phyloP scores from a whole-genome alignment of 2,797 vertebrate species.

The Acipenser ruthenus region DNA sequence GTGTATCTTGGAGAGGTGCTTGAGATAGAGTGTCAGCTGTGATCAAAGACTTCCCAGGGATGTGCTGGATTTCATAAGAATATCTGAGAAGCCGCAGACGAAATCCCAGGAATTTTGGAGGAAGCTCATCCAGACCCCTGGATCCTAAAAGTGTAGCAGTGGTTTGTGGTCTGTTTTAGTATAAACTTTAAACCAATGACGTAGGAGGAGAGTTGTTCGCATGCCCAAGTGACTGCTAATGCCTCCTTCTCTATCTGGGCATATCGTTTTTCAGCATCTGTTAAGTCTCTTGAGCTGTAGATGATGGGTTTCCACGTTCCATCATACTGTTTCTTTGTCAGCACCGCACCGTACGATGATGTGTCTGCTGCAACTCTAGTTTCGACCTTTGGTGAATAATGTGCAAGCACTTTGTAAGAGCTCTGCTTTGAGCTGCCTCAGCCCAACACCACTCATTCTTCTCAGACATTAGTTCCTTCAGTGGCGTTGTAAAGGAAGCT shows the following conservation, averaged over 20 bases:
- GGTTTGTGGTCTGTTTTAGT: constrained; percentile 13
- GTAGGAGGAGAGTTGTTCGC: no score
- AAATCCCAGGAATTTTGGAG: no score
- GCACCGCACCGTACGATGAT: not conserved
- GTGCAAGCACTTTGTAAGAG: not conserved
- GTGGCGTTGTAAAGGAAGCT: not conserved
- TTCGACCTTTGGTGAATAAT: not conserved
- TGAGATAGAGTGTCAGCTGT: no score
- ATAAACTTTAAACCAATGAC: no score
- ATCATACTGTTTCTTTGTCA: not conserved
- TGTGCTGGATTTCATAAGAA: no score
- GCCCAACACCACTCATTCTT: not conserved
- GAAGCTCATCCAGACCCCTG: no score
- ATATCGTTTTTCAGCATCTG: not conserved
- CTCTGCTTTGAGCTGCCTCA: not conserved
- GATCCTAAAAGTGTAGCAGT: constrained; percentile 2
- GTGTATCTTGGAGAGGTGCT: no score
- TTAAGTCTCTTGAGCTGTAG: not conserved
- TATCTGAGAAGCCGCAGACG: no score
- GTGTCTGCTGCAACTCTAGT: not conserved
- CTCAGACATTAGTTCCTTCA: not conserved
- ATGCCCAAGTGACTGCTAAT: no score
- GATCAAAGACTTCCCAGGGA: no score
- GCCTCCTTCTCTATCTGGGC: no score
- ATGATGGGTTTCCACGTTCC: not conserved